phyloP scores from a whole-genome alignment of 2,888 invertebrate species.

The Leucophenga montana region DNA sequence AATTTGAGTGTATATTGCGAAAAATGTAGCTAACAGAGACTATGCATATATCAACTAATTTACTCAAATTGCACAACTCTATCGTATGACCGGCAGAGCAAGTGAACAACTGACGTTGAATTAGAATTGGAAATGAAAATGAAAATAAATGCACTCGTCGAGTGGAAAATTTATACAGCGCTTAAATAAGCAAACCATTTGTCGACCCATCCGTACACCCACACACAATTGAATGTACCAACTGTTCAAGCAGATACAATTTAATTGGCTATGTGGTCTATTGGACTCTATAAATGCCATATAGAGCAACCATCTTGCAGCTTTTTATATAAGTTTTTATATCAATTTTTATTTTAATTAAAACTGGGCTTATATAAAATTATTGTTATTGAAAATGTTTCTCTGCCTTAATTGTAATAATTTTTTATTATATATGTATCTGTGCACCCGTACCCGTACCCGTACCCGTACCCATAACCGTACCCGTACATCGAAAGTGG shows the following conservation, averaged over 20 bases:
- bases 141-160: background rate
- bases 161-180: background rate
- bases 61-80: constrained; percentile 19
- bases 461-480: too few relatives aligned
- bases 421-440: constrained; percentile 1
- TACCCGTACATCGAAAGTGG: too few relatives aligned
- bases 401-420: too few relatives aligned
- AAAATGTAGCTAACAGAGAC: background rate
- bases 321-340: background rate
- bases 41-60: constrained; percentile 12
- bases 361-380: background rate
- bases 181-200: background rate
- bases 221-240: background rate
- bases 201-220: background rate
- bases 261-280: background rate
- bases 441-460: too few relatives aligned
- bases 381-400: too few relatives aligned
- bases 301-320: too few relatives aligned
- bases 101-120: constrained; percentile 6
- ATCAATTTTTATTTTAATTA: constrained; percentile 7
- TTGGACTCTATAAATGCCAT: background rate
- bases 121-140: background rate
- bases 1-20: background rate
- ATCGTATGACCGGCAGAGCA: background rate
- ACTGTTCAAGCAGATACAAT: constrained; percentile 13